Base-by-base conservation (phyloP, 2,797 vertebrate species). In the Sebastes iracundus region DNA sequence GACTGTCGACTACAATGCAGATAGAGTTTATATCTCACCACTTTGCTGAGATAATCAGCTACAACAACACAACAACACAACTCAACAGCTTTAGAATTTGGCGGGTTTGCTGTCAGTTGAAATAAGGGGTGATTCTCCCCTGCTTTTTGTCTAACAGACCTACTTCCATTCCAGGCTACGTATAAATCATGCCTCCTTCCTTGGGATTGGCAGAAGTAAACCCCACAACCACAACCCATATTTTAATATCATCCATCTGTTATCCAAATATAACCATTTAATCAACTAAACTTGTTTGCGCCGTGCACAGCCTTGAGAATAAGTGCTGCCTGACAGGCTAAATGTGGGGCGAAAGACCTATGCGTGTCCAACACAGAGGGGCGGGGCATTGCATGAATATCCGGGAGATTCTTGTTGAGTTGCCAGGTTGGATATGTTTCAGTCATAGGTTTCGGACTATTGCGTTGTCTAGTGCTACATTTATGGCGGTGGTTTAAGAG, bases 71-170 rank as follows among this genome's bases (percentile, higher is more conserved):
- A 32, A 1, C 52, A 6, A 77, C 65, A 63, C 28, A 49, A 75
- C 61, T 9, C 7, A 20, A 5, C 61, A 63, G 65, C 58, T 80
- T 94, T 80, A 71, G 35, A 94, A 90, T 87, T 94, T 94, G 93
- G 93, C 92, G 94, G 93, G 82, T 90, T 49, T 49, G 59, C 1
- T 75, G 6, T 14, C 1, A 4, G 6, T 23, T 6, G 5, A 4
- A 0, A 2, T 1, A 0, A 4, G 20, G 13, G 20, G 14, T 25
- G 0, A 1, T 2, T 58, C 9, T 4, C 1, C 18, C 80, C 91
- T 66, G 38, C 1, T 13, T 22, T 72, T 30, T 38, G 87, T 6
- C 89, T 93, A 58, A 0, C 55, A 81, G 92, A 64, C 14, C 2
- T 58, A 12, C 11, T 23, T 67, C 30, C 5, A 3, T 23, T 1